Evolutionary conservation across 2,888 invertebrate species (phyloP).

Genomic region (Clistopyga incitator): DNA sequence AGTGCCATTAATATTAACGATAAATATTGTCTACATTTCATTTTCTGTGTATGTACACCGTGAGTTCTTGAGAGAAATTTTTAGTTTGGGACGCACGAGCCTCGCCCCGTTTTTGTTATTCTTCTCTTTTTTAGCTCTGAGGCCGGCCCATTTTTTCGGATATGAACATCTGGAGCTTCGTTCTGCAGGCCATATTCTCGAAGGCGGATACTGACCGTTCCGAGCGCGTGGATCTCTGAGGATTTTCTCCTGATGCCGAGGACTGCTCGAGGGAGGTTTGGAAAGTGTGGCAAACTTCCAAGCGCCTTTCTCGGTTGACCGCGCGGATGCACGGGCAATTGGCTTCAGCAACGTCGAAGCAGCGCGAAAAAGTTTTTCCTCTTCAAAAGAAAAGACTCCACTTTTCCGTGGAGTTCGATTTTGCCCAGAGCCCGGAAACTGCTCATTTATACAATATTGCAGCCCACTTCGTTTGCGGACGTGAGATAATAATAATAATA

Average conservation of each 20-base stretch:
- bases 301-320: slow-evolving; percentile 43
- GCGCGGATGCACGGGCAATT: slow-evolving; percentile 30
- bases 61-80: slow-evolving; percentile 1
- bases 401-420: neutral
- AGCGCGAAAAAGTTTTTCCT: neutral
- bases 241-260: slow-evolving; percentile 24
- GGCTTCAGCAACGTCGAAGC: neutral
- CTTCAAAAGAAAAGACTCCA: neutral
- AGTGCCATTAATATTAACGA: slow-evolving; percentile 24
- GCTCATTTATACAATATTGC: slow-evolving; percentile 8
- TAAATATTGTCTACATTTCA: slow-evolving; percentile 44
- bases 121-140: slow-evolving; percentile 11
- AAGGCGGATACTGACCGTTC: slow-evolving; percentile 16
- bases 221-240: slow-evolving; percentile 18
- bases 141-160: slow-evolving; percentile 34
- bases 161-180: slow-evolving; percentile 22
- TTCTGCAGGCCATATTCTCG: slow-evolving; percentile 23
- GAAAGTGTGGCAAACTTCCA: slow-evolving; percentile 58
- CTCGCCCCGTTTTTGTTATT: neutral
- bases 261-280: slow-evolving; percentile 32
- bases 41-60: slow-evolving; percentile 49
- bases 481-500: slow-evolving; percentile 6
- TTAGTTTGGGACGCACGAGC: neutral
- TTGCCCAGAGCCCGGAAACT: neutral
- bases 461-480: neutral